phyloP scores from a whole-genome alignment of 2,888 invertebrate genomes.

The Melolontha melolontha region DNA sequence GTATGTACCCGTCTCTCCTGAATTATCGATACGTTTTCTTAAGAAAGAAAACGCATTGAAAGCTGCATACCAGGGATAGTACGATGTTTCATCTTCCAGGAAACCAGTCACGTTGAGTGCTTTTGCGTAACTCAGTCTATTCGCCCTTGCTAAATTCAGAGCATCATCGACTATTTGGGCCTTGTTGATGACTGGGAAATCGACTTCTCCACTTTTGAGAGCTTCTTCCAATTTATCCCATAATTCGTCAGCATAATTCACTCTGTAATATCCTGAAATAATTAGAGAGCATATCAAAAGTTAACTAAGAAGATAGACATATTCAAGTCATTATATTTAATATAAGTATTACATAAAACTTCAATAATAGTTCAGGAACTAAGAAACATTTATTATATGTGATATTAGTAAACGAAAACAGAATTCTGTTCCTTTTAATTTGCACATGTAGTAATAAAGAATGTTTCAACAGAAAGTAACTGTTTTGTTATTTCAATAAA shows the following conservation, averaged over 20 bases:
- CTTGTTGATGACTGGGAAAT: slow-evolving; percentile 72
- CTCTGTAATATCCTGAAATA: slow-evolving; percentile 73
- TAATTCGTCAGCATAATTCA: slow-evolving; percentile 70
- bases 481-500: too few relatives aligned
- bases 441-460: too few relatives aligned
- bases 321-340: too few relatives aligned
- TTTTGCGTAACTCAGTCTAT: slow-evolving; percentile 70
- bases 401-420: too few relatives aligned
- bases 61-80: slow-evolving; percentile 84
- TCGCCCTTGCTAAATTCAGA: slow-evolving; percentile 79
- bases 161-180: slow-evolving; percentile 86
- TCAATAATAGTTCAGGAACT: too few relatives aligned
- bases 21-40: slow-evolving; percentile 52
- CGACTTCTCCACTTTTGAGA: slow-evolving; percentile 65
- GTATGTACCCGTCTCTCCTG: slow-evolving; percentile 10
- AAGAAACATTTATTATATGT: too few relatives aligned
- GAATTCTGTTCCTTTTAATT: too few relatives aligned
- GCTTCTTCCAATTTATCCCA: slow-evolving; percentile 52
- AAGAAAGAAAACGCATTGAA: slow-evolving; percentile 65
- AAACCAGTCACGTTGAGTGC: slow-evolving; percentile 78
- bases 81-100: slow-evolving; percentile 75
- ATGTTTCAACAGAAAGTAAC: too few relatives aligned
- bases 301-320: too few relatives aligned
- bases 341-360: too few relatives aligned
- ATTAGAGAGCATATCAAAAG: not conserved